Evolutionary conservation across 2,113 vertebrate genomes (phyloP).

Genomic region (Garra rufa): DNA sequence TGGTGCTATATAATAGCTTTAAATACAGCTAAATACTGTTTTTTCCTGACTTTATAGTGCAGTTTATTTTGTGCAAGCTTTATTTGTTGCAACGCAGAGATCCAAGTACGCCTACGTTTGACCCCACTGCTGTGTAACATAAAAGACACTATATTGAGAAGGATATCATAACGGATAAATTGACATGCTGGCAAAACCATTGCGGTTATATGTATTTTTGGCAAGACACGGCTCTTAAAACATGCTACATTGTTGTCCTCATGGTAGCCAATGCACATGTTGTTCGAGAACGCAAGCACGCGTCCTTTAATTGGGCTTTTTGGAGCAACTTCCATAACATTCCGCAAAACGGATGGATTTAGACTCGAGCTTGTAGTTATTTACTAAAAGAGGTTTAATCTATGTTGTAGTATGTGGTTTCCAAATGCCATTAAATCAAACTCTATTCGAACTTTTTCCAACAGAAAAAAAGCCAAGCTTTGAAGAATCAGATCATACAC

Average conservation of each 20-base stretch:
- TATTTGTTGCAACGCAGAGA: background rate
- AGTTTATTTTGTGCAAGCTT: background rate
- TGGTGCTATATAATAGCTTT: background rate
- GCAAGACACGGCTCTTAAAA: background rate
- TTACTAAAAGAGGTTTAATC: conserved; percentile 10
- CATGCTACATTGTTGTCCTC: background rate
- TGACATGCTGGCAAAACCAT: conserved; percentile 13
- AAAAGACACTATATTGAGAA: conserved; percentile 23
- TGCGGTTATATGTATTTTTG: conserved; percentile 9
- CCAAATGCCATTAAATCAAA: conserved; percentile 14
- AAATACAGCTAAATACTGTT: background rate
- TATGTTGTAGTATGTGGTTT: background rate
- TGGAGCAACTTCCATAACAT: conserved; percentile 22
- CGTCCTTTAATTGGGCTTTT: conserved; percentile 20
- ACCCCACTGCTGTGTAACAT: background rate
- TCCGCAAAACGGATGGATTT: conserved; percentile 10
- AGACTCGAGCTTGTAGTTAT: background rate
- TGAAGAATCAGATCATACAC: background rate
- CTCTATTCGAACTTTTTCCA: background rate
- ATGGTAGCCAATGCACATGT: background rate
- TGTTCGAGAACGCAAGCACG: background rate
- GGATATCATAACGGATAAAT: background rate
- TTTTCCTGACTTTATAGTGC: background rate
- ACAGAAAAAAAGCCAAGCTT: background rate
- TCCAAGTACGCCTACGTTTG: background rate